Percentiles rank a stretch among this genome's conserved stretches.
These are phyloP conservation scores for Epistrophe eligans DNA, from an alignment of 2,888 invertebrate genomes.

Conservation along the genomic window DNA sequence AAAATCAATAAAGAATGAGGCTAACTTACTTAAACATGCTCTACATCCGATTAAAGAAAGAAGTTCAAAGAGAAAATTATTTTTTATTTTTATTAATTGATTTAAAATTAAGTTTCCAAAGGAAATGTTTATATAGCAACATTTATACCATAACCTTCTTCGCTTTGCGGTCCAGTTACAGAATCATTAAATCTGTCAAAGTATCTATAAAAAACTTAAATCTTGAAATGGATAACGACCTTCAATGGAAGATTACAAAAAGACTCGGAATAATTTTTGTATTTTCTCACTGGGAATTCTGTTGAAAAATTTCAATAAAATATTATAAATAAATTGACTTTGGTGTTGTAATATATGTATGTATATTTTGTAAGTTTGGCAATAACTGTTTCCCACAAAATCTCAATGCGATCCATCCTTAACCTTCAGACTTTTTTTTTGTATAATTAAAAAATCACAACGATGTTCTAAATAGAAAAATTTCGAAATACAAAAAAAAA, in stretches of 20 bases:
- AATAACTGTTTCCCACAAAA: slow-evolving; percentile 19
- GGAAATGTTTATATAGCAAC: background rate
- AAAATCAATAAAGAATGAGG: no score
- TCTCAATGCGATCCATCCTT: slow-evolving; percentile 6
- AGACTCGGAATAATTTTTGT: background rate
- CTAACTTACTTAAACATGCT: no score
- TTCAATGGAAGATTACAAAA: slow-evolving; percentile 17
- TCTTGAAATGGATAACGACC: slow-evolving; percentile 13
- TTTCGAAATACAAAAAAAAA: background rate
- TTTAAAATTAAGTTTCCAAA: background rate
- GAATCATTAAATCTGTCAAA: slow-evolving; percentile 1
- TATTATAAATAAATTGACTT: slow-evolving; percentile 2
- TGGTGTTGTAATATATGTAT: background rate
- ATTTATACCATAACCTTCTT: background rate
- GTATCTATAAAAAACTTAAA: background rate
- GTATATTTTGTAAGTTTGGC: slow-evolving; percentile 16
- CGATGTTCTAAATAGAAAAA: background rate
- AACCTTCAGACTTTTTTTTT: slow-evolving; percentile 15
- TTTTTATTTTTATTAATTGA: background rate
- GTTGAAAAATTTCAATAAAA: slow-evolving; percentile 4
- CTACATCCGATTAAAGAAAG: no score
- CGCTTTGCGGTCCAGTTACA: background rate
- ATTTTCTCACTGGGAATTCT: background rate
- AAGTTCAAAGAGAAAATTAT: no score
- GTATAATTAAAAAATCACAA: background rate